Conservation (phyloP, 2,888 invertebrate genomes). For the Dioctria linearis region DNA sequence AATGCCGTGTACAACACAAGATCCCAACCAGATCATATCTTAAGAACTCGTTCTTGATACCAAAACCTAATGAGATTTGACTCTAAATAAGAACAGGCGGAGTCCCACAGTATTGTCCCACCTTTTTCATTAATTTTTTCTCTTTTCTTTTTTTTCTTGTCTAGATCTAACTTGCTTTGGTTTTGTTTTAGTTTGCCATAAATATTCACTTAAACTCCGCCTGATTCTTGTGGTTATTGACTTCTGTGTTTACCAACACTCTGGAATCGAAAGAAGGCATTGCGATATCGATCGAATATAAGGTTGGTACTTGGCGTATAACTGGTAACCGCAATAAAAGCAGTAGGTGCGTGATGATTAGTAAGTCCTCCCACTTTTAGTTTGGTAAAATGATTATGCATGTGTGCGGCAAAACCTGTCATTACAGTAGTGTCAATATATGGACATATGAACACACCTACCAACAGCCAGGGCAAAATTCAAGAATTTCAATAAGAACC, state of each 20-base stretch:
- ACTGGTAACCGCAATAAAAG: no score
- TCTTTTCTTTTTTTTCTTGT: conserved; percentile 10
- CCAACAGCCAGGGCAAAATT: conserved; percentile 31
- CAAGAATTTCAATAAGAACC: neutral
- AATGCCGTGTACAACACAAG: conserved; percentile 16
- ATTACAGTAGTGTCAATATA: no score
- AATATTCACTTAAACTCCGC: neutral
- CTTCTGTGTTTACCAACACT: conserved; percentile 24
- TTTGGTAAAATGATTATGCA: no score
- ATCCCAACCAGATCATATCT: conserved; percentile 34
- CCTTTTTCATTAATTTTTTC: conserved; percentile 13
- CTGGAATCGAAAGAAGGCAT: neutral
- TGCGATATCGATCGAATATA: conserved; percentile 20
- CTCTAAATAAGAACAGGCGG: conserved; percentile 16
- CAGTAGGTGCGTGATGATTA: conserved; percentile 8
- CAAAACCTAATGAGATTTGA: conserved; percentile 22
- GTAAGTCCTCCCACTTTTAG: conserved; percentile 30
- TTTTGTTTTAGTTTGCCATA: conserved; percentile 2
- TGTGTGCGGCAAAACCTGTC: conserved; percentile 27
- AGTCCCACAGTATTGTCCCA: neutral
- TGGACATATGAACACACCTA: neutral
- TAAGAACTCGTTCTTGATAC: conserved; percentile 49
- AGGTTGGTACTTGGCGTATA: no score
- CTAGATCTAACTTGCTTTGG: neutral
- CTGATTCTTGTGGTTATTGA: neutral